Evolutionary conservation across 92 coral and sea anemone species (phyloP).

Genomic region (Zoanthus sociatus): DNA sequence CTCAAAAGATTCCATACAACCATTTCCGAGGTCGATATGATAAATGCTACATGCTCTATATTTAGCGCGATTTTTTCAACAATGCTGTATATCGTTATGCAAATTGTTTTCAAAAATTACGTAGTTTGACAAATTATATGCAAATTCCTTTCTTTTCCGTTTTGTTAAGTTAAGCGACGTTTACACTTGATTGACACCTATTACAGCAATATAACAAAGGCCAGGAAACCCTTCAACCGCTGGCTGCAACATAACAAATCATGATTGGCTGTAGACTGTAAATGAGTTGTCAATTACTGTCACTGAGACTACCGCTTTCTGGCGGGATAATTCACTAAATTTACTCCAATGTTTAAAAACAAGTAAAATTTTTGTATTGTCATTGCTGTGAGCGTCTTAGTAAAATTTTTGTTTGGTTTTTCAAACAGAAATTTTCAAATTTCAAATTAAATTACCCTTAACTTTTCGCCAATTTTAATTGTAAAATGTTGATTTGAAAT

Average conservation of each 20-base stretch:
- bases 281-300: slow-evolving; percentile 32
- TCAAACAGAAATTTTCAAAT: too few species aligned
- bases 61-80: neutral
- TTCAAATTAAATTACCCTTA: slow-evolving; percentile 34
- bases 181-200: slow-evolving; percentile 30
- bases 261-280: slow-evolving; percentile 33
- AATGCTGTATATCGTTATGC: slow-evolving; percentile 17
- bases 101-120: slow-evolving; percentile 25
- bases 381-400: neutral
- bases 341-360: neutral
- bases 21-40: too few species aligned
- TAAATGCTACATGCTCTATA: neutral
- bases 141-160: neutral
- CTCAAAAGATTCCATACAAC: too few species aligned
- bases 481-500: slow-evolving; percentile 34
- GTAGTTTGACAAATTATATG: slow-evolving; percentile 35
- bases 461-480: slow-evolving; percentile 26
- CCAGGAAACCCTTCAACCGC: neutral
- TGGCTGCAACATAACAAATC: slow-evolving; percentile 7
- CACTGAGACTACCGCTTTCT: neutral
- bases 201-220: slow-evolving; percentile 16
- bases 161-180: slow-evolving; percentile 6
- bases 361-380: neutral
- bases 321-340: neutral
- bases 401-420: slow-evolving; percentile 1